phyloP scores from a whole-genome alignment of 1,140 invertebrate genomes.

The Pomacea maculata region DNA sequence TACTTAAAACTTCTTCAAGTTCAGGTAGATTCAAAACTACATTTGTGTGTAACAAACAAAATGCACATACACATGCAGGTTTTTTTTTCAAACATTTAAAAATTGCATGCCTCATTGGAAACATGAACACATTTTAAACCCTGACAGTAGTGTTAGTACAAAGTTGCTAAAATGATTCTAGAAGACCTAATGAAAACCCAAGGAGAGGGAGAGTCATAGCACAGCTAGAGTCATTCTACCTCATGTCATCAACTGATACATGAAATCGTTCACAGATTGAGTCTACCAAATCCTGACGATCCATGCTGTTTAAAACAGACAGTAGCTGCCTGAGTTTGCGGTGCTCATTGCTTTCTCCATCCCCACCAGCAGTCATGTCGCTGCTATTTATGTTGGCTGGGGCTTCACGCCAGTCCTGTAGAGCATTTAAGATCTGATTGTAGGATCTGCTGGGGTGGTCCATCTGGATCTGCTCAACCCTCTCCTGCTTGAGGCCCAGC shows the following conservation, averaged over 20 bases:
- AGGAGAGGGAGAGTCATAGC: too few relatives aligned
- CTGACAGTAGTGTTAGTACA: too few relatives aligned
- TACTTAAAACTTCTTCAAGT: too few relatives aligned
- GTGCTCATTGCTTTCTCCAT: slow-evolving; percentile 10
- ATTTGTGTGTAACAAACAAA: too few relatives aligned
- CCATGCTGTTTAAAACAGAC: slow-evolving; percentile 19
- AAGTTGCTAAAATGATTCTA: too few relatives aligned
- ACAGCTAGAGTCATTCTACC: background rate
- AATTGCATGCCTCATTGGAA: too few relatives aligned
- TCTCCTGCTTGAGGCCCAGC: slow-evolving; percentile 45
- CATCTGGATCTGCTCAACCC: slow-evolving; percentile 54
- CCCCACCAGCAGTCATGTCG: background rate
- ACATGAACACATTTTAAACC: too few relatives aligned
- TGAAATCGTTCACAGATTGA: slow-evolving; percentile 19
- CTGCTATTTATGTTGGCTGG: slow-evolving; percentile 7
- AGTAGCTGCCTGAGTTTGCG: slow-evolving; percentile 30
- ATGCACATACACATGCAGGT: too few relatives aligned
- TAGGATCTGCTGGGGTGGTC: slow-evolving; percentile 32
- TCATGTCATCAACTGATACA: background rate
- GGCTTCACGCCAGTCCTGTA: slow-evolving; percentile 14
- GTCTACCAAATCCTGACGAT: slow-evolving; percentile 31
- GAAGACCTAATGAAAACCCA: too few relatives aligned
- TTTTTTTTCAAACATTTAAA: too few relatives aligned
- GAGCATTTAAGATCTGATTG: slow-evolving; percentile 27
- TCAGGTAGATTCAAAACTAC: too few relatives aligned